These are phyloP conservation scores for Phenacoccus solenopsis DNA, from an alignment of 1,140 invertebrate species.

Conservation along the genomic window DNA sequence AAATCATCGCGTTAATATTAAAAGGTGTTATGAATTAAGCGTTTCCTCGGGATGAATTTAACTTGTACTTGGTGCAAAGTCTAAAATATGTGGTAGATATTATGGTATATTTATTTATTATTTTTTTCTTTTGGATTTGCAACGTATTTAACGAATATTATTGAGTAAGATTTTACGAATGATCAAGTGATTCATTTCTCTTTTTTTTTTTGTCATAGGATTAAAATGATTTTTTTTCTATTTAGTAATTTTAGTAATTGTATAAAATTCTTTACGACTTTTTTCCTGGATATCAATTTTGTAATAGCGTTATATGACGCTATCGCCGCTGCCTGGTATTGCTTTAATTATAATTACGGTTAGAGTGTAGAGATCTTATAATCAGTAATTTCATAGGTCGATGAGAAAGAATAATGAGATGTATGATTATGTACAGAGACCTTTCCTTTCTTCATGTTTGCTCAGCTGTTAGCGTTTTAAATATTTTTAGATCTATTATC, in stretches of 20 bases:
- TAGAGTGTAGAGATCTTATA: too few relatives aligned
- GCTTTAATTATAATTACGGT: background rate
- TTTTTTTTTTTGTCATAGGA: background rate
- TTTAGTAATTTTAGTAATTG: background rate
- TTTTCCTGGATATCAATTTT: background rate
- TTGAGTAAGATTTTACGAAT: background rate
- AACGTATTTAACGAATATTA: background rate
- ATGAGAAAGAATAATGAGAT: too few relatives aligned
- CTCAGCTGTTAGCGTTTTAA: background rate
- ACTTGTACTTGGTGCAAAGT: background rate
- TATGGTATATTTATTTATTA: too few relatives aligned
- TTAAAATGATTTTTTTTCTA: background rate
- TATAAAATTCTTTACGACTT: background rate
- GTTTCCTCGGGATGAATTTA: too few relatives aligned
- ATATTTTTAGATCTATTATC: background rate
- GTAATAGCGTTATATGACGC: background rate
- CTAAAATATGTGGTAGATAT: too few relatives aligned
- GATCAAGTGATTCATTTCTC: background rate
- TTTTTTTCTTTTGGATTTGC: background rate
- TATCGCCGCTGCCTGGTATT: background rate
- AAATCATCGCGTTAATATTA: background rate
- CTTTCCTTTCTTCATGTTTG: background rate
- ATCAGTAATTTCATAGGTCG: too few relatives aligned
- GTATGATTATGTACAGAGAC: background rate
- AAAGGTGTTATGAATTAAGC: too few relatives aligned